Evolutionary conservation across 2,888 invertebrate genomes (phyloP).

Genomic region (Mactromeris polynyma): DNA sequence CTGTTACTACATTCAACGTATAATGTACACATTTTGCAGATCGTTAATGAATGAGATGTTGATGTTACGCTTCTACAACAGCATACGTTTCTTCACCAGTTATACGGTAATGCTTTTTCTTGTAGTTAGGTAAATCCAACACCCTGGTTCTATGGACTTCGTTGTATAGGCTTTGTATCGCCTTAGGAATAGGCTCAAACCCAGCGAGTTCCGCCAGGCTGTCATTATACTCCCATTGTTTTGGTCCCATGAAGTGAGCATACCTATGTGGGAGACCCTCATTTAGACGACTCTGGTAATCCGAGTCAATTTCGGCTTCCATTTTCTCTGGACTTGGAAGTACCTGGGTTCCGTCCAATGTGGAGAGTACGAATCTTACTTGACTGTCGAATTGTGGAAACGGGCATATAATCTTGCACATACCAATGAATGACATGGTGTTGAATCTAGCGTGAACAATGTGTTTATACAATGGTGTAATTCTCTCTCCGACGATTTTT

Average conservation of each 20-base stretch:
- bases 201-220: conserved; percentile 91
- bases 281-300: conserved; percentile 89
- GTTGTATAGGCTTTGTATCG: conserved; percentile 92
- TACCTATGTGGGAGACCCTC: conserved; percentile 92
- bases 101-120: conserved; percentile 45
- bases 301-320: conserved; percentile 90
- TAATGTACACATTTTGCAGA: too few relatives aligned
- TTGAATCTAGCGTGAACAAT: conserved; percentile 93
- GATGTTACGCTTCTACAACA: neutral
- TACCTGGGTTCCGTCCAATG: conserved; percentile 90
- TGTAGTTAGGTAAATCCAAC: conserved; percentile 57
- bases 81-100: conserved; percentile 43
- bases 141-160: conserved; percentile 85
- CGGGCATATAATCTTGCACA: conserved; percentile 94
- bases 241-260: conserved; percentile 94
- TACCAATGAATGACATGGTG: conserved; percentile 93
- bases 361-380: conserved; percentile 90
- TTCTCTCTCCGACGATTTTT: conserved; percentile 92
- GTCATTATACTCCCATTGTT: conserved; percentile 91
- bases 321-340: conserved; percentile 91
- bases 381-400: conserved; percentile 95
- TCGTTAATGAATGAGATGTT: too few relatives aligned
- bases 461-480: conserved; percentile 94
- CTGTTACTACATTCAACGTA: too few relatives aligned
- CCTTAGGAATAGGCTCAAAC: conserved; percentile 90